phyloP scores from a whole-genome alignment of 2,888 invertebrate genomes.

The Andrena haemorrhoa region DNA sequence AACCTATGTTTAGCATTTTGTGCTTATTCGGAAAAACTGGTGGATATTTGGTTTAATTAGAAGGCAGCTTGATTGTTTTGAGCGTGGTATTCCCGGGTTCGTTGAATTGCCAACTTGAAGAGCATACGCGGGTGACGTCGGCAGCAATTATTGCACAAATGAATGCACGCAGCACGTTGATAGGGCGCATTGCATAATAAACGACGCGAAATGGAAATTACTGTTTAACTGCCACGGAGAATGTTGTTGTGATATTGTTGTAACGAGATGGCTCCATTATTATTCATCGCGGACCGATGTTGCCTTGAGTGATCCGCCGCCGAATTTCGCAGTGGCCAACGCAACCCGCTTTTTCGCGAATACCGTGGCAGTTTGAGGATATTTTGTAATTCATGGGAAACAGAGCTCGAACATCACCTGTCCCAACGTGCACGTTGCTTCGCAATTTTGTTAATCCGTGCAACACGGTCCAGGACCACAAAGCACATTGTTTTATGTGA shows the following conservation, averaged over 20 bases:
- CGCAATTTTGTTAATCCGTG: not conserved
- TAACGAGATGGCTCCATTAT: slow-evolving; percentile 43
- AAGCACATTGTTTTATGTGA: not conserved
- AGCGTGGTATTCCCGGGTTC: slow-evolving; percentile 17
- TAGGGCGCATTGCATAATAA: slow-evolving; percentile 41
- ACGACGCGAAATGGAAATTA: slow-evolving; percentile 42
- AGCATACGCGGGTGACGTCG: not conserved
- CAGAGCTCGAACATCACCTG: not conserved
- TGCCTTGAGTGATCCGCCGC: slow-evolving; percentile 1
- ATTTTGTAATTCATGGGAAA: slow-evolving; percentile 19
- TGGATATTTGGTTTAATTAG: too few species aligned
- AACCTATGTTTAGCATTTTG: too few species aligned
- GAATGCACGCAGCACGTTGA: slow-evolving; percentile 32
- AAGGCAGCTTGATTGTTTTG: not conserved
- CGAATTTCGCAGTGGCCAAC: slow-evolving; percentile 8
- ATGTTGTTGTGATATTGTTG: slow-evolving; percentile 43
- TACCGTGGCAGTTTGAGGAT: not conserved
- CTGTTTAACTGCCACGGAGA: slow-evolving; percentile 42
- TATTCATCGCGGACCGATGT: slow-evolving; percentile 36
- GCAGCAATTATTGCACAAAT: slow-evolving; percentile 36
- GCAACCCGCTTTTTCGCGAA: not conserved
- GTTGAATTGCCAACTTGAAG: not conserved
- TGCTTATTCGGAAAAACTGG: too few species aligned
- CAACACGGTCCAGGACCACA: not conserved
- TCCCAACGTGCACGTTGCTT: not conserved